These are phyloP conservation scores for Nycticryphes semicollaris DNA, from an alignment of 2,113 vertebrate species.

Conservation along the genomic window DNA sequence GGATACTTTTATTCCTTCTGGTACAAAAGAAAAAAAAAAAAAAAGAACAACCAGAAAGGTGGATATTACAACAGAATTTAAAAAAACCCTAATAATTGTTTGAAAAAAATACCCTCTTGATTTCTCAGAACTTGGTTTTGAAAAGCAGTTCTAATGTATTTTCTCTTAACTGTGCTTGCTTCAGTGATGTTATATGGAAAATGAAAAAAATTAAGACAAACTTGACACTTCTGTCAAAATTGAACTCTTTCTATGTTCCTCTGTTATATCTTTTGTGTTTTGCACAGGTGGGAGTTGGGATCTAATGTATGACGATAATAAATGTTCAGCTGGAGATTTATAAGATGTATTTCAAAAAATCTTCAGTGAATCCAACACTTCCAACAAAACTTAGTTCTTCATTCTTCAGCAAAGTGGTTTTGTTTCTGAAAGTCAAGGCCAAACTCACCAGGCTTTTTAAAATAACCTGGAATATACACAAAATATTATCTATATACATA, in stretches of 20 bases:
- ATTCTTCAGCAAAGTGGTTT: constrained; percentile 9
- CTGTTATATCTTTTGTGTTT: constrained; percentile 1
- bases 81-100: neutral
- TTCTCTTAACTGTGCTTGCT: neutral
- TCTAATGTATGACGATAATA: neutral
- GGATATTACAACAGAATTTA: neutral
- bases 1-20: neutral
- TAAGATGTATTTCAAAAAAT: neutral
- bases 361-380: neutral
- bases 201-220: constrained; percentile 13
- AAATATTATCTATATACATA: neutral
- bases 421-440: neutral
- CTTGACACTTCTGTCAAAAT: constrained; percentile 21
- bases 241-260: neutral
- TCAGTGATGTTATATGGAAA: neutral
- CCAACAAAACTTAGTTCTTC: neutral
- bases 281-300: neutral
- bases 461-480: neutral
- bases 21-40: neutral
- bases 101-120: neutral
- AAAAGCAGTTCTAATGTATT: neutral
- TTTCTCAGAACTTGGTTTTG: neutral
- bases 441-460: constrained; percentile 7
- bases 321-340: neutral
- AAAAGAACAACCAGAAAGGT: neutral